Base-by-base conservation (phyloP, 2,888 invertebrate genomes). In the Neoscelio sp. region DNA sequence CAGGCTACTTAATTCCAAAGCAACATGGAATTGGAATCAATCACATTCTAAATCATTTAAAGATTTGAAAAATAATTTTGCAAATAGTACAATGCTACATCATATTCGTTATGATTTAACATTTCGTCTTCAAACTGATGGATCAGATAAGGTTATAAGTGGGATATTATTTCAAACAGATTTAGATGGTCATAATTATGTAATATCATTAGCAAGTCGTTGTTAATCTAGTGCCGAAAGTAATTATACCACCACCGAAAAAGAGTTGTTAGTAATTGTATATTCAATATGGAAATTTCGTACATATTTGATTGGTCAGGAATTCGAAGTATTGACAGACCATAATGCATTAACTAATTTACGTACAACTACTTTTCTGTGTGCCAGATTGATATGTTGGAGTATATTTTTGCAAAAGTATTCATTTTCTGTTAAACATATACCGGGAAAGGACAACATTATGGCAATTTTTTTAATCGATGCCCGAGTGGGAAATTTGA, bases 181-280 rank as follows among this genome's bases (percentile, higher is more conserved):
- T 48, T 8, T 46, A 1, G 38, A 76, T 2, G 56, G 42, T 0
- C 8, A 68, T 42, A 10, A 18, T 2, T 20, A 62, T 18, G 46
- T 77, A 4, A 35, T 77, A 2, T 20, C 77, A 6, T 30, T 77
- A 4, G 54, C 48, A 6, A 70, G 56, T 56, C 42, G 62, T 2
- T 73, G 70, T 35, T 18, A 64, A 8, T 30, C 46, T n/a, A 8
- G n/a, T n/a, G 6, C 0, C n/a, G 54, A 71, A 42, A 7, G 28
- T 0, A 13, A 42, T 42, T 71, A 60, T 20, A 71, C 60, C 7
- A 77, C 70, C 1, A 77, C 70, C 0, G 77, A 77, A 8, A 30
- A 42, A 15, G 70, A 77, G 42, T 20, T 70, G 6, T 20, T 71
- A 2, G 70, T 71, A 0, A 71, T 71, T 7, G 30, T 77, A 2